phyloP scores from a whole-genome alignment of 2,797 vertebrate genomes.

The Enteromius paludinosus region DNA sequence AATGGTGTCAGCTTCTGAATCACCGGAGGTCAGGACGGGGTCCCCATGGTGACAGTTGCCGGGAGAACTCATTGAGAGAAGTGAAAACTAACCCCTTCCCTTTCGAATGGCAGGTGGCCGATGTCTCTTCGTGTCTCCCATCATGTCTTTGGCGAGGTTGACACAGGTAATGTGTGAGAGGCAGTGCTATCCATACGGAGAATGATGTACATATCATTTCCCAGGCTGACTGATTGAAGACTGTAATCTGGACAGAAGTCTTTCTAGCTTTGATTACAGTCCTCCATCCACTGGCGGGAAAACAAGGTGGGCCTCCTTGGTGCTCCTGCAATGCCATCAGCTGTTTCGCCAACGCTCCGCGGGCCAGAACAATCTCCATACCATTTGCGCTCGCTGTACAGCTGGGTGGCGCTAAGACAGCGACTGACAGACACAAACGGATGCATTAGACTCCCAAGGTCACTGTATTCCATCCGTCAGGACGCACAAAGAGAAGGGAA shows the following conservation, averaged over 20 bases:
- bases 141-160: constrained; percentile 81
- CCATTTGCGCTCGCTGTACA: constrained; percentile 76
- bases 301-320: constrained; percentile 82
- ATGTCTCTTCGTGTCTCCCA: constrained; percentile 78
- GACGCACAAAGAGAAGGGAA: constrained; percentile 61
- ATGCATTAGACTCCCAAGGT: constrained; percentile 78
- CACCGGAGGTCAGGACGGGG: constrained; percentile 71
- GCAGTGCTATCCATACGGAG: constrained; percentile 58
- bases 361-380: constrained; percentile 83
- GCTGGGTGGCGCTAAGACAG: constrained; percentile 77
- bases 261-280: constrained; percentile 80
- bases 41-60: constrained; percentile 72
- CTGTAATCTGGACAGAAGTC: constrained; percentile 85
- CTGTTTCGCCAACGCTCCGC: constrained; percentile 57
- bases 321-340: constrained; percentile 35
- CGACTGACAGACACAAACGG: constrained; percentile 70
- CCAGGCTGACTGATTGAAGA: constrained; percentile 86
- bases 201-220: constrained; percentile 89
- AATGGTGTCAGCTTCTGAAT: constrained; percentile 75
- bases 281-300: constrained; percentile 75
- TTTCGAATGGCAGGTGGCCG: constrained; percentile 75
- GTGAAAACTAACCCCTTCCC: constrained; percentile 47
- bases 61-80: constrained; percentile 60
- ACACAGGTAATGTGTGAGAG: constrained; percentile 81
- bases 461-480: constrained; percentile 66